A percentile compares a stretch with the other conserved stretches of the same genome.
These are phyloP conservation scores for Drosophila multiciliata DNA, from an alignment of 2,888 invertebrate genomes.

Conservation along the genomic window DNA sequence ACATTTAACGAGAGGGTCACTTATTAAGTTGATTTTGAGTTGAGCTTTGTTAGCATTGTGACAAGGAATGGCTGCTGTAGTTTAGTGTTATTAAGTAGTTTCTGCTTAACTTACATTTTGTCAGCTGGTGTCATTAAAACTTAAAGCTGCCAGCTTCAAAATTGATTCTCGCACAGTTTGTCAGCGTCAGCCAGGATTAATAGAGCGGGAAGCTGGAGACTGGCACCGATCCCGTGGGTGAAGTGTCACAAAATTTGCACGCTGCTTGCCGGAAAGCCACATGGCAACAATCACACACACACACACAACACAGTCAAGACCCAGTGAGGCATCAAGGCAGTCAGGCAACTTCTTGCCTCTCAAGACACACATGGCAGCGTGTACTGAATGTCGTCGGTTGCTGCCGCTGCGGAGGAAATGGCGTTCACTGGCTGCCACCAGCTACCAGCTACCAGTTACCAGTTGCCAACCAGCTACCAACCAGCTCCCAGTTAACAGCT, in stretches of 20 bases:
- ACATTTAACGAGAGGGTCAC: constrained; percentile 13
- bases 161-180: constrained; percentile 67
- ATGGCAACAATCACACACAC: constrained; percentile 45
- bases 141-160: constrained; percentile 23
- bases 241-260: constrained; percentile 78
- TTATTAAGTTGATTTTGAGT: neutral
- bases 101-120: neutral
- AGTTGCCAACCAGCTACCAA: constrained; percentile 7
- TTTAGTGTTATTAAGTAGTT: neutral
- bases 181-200: constrained; percentile 71
- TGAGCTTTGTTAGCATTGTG: neutral
- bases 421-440: constrained; percentile 49
- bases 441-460: constrained; percentile 42
- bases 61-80: neutral
- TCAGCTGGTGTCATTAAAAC: constrained; percentile 21
- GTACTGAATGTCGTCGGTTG: constrained; percentile 65
- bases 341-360: constrained; percentile 33
- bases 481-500: constrained; percentile 25
- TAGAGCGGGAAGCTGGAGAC: constrained; percentile 53
- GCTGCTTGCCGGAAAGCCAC: constrained; percentile 73
- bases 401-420: constrained; percentile 67
- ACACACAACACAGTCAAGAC: constrained; percentile 5
- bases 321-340: constrained; percentile 9
- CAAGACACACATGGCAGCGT: constrained; percentile 60
- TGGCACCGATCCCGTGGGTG: constrained; percentile 74